Evolutionary conservation across 2,888 invertebrate species (phyloP).

Genomic region (Scelioninae gen. 2): DNA sequence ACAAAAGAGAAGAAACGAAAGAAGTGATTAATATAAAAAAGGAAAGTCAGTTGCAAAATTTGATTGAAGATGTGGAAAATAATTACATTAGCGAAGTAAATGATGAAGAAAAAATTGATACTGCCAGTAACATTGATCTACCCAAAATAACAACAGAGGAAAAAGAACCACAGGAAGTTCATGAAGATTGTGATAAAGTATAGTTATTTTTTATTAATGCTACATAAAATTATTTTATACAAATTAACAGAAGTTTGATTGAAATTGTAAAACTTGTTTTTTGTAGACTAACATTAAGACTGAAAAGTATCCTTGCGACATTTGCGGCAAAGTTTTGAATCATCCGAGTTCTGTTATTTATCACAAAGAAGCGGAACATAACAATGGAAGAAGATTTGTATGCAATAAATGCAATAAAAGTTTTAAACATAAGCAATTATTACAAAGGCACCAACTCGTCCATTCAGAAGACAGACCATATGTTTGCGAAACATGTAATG

Average conservation of each 20-base stretch:
- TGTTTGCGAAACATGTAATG: slow-evolving; percentile 78
- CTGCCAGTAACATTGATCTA: not conserved
- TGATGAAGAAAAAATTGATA: not conserved
- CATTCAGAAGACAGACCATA: slow-evolving; percentile 84
- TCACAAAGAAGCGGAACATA: slow-evolving; percentile 84
- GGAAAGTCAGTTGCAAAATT: slow-evolving; percentile 18
- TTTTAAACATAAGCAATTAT: slow-evolving; percentile 84
- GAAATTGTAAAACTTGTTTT: not conserved
- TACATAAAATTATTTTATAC: not conserved
- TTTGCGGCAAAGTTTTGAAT: slow-evolving; percentile 82
- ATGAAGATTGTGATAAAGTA: slow-evolving; percentile 33
- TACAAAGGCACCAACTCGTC: slow-evolving; percentile 87
- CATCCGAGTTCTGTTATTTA: slow-evolving; percentile 86
- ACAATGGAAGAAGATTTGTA: slow-evolving; percentile 81
- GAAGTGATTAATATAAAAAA: slow-evolving; percentile 65
- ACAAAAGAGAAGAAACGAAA: slow-evolving; percentile 77
- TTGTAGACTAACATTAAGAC: slow-evolving; percentile 72
- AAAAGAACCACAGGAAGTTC: slow-evolving; percentile 74
- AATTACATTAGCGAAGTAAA: not conserved
- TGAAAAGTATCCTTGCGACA: slow-evolving; percentile 79
- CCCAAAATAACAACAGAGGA: not conserved
- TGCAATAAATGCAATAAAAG: slow-evolving; percentile 86
- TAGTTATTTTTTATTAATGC: not conserved
- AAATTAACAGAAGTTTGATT: not conserved
- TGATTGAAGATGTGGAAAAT: slow-evolving; percentile 10